phyloP scores from a whole-genome alignment of 1,140 invertebrate genomes.

The Leptopilina clavipes region DNA sequence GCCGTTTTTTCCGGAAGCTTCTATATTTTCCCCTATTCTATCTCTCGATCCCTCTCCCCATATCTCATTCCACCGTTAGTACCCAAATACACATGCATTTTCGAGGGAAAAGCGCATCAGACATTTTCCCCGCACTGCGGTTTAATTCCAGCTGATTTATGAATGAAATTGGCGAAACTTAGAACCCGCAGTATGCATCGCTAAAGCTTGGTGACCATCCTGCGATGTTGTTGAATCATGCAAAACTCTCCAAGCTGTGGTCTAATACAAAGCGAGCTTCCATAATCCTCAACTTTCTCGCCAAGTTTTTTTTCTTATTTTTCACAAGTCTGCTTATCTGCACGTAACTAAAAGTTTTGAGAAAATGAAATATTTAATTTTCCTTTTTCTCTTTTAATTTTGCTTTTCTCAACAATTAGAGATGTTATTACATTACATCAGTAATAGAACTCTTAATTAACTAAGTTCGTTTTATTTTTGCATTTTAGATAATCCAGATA shows the following conservation, averaged over 20 bases:
- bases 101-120: conserved; percentile 50
- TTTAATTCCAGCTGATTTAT: conserved; percentile 58
- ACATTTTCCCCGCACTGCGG: conserved; percentile 54
- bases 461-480: no score
- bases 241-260: conserved; percentile 41
- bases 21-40: background rate
- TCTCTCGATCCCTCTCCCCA: conserved; percentile 26
- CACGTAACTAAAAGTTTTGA: background rate
- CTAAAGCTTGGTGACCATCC: conserved; percentile 45
- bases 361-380: conserved; percentile 9
- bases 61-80: conserved; percentile 37
- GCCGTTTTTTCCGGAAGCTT: conserved; percentile 47
- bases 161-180: conserved; percentile 53
- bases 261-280: conserved; percentile 22
- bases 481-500: no score
- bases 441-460: no score
- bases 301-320: conserved; percentile 13
- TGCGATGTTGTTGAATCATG: conserved; percentile 46
- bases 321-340: conserved; percentile 3
- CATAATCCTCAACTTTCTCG: conserved; percentile 13
- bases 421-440: no score
- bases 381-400: background rate
- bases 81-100: conserved; percentile 46
- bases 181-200: conserved; percentile 39
- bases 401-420: no score